These are phyloP conservation scores for Chanos chanos DNA, from an alignment of 2,797 vertebrate species.

Conservation along the genomic window DNA sequence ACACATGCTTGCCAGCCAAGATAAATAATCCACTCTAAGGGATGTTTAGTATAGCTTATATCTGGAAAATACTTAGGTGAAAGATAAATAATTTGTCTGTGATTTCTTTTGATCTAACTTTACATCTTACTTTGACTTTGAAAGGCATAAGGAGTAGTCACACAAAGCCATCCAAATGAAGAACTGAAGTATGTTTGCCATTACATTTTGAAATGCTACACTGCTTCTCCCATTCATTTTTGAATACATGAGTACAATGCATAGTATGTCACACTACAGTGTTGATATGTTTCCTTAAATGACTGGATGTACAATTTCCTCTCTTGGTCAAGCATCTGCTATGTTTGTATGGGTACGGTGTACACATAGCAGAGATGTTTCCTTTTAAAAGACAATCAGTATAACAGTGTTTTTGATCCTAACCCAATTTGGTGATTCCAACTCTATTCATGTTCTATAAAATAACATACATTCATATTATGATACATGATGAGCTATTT, in stretches of 20 bases:
- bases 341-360: too few relatives aligned
- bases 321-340: too few relatives aligned
- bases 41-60: conserved; percentile 10
- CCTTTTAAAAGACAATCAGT: too few relatives aligned
- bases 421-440: too few relatives aligned
- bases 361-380: too few relatives aligned
- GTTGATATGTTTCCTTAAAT: too few relatives aligned
- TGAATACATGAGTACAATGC: not conserved
- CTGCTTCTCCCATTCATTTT: not conserved
- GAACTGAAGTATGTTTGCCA: too few relatives aligned
- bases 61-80: not conserved
- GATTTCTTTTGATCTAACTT: not conserved
- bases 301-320: too few relatives aligned
- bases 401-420: too few relatives aligned
- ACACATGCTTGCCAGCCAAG: conserved; percentile 52
- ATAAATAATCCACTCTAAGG: conserved; percentile 26
- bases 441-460: too few relatives aligned
- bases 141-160: conserved; percentile 1
- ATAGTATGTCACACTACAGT: conserved; percentile 34
- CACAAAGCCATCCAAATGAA: too few relatives aligned
- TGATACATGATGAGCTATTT: conserved; percentile 42
- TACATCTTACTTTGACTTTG: conserved; percentile 11
- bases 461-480: conserved; percentile 66
- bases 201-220: too few relatives aligned
- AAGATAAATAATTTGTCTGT: conserved; percentile 5